These are phyloP conservation scores for Rhabdophis nuchalis DNA, from an alignment of 2,797 vertebrate species.

Conservation along the genomic window DNA sequence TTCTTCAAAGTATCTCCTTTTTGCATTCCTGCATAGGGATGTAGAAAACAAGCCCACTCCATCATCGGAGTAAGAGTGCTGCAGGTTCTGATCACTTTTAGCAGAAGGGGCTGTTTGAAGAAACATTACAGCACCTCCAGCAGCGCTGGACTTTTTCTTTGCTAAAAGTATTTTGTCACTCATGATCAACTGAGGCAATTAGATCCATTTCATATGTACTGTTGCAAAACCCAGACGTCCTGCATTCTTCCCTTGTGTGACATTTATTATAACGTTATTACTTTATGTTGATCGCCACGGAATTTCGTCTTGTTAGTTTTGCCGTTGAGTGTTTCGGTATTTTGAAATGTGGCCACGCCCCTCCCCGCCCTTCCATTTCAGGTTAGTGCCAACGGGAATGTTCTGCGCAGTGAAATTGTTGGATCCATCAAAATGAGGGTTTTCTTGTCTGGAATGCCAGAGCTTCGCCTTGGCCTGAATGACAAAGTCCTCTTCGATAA, in stretches of 20 bases:
- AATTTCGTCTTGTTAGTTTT: background rate
- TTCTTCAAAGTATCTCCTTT: background rate
- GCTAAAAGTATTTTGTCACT: background rate
- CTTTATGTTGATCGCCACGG: background rate
- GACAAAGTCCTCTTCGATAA: slow-evolving; percentile 99
- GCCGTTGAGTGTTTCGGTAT: background rate
- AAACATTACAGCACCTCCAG: background rate
- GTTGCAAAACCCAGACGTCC: background rate
- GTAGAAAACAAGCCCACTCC: background rate
- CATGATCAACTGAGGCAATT: background rate
- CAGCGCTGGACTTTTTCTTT: background rate
- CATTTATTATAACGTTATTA: background rate
- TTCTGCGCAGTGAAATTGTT: slow-evolving; percentile 94
- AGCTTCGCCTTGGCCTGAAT: slow-evolving; percentile 91
- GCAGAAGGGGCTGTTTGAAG: background rate
- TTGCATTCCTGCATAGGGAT: background rate
- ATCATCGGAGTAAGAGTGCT: background rate
- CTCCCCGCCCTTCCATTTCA: slow-evolving; percentile 20
- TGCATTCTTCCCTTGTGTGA: background rate
- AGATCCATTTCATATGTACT: background rate
- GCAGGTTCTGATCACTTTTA: background rate
- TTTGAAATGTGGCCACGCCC: background rate
- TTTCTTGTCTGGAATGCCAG: slow-evolving; percentile 96
- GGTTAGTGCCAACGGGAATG: slow-evolving; percentile 97
- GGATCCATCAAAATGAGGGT: slow-evolving; percentile 98